Evolutionary conservation across 2,888 invertebrate genomes (phyloP), one percentile per base, ranked within the genome.

Genomic region (Chrysodeixis includens): DNA sequence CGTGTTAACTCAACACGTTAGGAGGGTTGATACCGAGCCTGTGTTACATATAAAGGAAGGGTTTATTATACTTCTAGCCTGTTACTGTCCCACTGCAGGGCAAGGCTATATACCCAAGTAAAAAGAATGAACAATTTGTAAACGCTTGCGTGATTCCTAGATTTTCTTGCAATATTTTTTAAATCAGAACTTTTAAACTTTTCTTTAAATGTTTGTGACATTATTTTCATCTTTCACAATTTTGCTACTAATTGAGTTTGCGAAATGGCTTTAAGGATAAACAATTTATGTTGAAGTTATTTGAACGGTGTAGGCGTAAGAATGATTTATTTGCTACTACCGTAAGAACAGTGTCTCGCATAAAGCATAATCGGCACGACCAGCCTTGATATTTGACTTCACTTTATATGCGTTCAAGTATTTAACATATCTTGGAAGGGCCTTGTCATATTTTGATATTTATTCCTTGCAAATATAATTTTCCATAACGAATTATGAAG

Each of bases 1-100:
- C 16, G 40, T 59, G 73, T 77, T 58, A 73, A 67, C 35, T 73
- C n/a, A 20, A 53, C 30, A 56, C 14, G 74, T 78, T 74, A 78
- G 20, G 58, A 46, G 49, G 32, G 56, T 30, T 30, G 35, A 56
- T 56, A 59, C 49, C 44, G 53, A 67, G 52, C 20, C 49, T 56
- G 20, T 40, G 14, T 51, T 40, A 30, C 59, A 54, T 59, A 30
- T 46, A 62, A 51, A 66, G 54, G 53, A 54, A 78, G 62, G 56
- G 78, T 67, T 78, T 78, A 62, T 57, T 49, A 49, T 20, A 49
- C 46, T 18, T 20, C 46, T 20, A 49, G 18, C 46, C 46, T 18
- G 18, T 46, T 3, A 49, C 46, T 20, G 46, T 12, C 46, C 46
- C 12, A 49, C 46, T 49, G 20, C 20, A 20, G 46, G 7, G 16